Conservation (phyloP, 2,888 invertebrate species). For the Ormyrus rosae region DNA sequence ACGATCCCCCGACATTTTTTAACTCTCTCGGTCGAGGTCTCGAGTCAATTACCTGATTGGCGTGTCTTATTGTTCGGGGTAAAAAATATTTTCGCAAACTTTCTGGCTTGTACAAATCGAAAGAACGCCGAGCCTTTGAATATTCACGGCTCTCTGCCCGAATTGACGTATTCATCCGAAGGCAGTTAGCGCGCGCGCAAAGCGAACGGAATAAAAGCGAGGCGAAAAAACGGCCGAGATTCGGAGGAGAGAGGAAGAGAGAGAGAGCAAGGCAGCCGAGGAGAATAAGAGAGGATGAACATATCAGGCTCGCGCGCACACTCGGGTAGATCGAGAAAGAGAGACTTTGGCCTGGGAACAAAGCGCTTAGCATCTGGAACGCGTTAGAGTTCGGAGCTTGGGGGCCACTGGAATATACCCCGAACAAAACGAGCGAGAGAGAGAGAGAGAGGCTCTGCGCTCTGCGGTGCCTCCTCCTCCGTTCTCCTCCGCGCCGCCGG, state of each 20-base stretch:
- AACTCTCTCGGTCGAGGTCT: too few species aligned
- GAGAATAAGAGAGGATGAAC: neutral
- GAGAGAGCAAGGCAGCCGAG: constrained; percentile 18
- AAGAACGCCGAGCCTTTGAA: too few species aligned
- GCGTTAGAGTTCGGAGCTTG: constrained; percentile 69
- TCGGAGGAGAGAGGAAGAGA: constrained; percentile 22
- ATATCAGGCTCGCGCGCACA: neutral
- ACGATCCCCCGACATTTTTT: too few species aligned
- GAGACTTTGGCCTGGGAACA: constrained; percentile 68
- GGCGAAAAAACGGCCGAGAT: too few species aligned
- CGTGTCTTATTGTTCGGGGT: too few species aligned
- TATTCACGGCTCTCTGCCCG: too few species aligned
- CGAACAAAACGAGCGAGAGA: constrained; percentile 22
- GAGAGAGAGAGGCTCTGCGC: too few species aligned
- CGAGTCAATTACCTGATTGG: too few species aligned
- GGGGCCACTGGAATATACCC: constrained; percentile 27
- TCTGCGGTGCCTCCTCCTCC: neutral
- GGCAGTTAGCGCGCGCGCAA: neutral
- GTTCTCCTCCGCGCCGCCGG: neutral
- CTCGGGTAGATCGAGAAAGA: constrained; percentile 15
- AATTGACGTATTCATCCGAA: too few species aligned
- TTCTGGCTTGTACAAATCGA: too few species aligned
- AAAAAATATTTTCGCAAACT: too few species aligned
- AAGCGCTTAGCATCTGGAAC: constrained; percentile 73
- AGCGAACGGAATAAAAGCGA: too few species aligned